Evolutionary conservation across 2,113 vertebrate genomes (phyloP), one percentile per base, ranked within the genome.

Genomic region (Nanorana parkeri): DNA sequence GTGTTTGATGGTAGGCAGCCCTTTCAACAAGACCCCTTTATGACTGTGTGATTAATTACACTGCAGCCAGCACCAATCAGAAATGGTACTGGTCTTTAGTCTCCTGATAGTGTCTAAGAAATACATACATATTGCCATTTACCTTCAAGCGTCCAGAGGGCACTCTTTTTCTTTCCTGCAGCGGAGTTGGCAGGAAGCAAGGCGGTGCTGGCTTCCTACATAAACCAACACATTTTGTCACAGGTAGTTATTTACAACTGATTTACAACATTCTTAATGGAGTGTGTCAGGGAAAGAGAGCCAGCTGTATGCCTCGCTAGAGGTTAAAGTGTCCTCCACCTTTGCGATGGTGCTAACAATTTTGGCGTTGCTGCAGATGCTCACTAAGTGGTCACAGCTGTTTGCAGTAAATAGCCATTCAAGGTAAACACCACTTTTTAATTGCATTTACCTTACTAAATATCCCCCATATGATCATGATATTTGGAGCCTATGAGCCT

Each of bases 261-360:
- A 74, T 74, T 74, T 74, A 74, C 71, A 74, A 58, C 28, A 8
- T 74, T 74, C 26, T 60, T 74, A 74, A 74, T 74, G 71, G 71
- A 74, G 54, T 74, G 32, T 74, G 71, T 74, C 71, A 74, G 71
- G 19, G 19, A 74, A 13, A 17, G 55, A 32, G 5, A 28, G 60
- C 20, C 72, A 75, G 56, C 72, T 75, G 72, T 75, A 75, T 21
- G 55, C 55, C 55, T 75, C 72, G 17, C 55, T 41, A 75, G 72
- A 75, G 72, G 72, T 75, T 21, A 75, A 75, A 75, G 72, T 75
- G 72, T 75, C 72, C 72, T 75, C 72, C 72, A 75, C 72, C 72
- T 75, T 60, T 74, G 71, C 61, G 72, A 32, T 61, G 55, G 55
- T 24, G 72, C 72, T 75, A 75, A 75, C 72, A 75, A 36, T 75